Conservation (phyloP, 2,113 vertebrate genomes). For the Zosterops lateralis region DNA sequence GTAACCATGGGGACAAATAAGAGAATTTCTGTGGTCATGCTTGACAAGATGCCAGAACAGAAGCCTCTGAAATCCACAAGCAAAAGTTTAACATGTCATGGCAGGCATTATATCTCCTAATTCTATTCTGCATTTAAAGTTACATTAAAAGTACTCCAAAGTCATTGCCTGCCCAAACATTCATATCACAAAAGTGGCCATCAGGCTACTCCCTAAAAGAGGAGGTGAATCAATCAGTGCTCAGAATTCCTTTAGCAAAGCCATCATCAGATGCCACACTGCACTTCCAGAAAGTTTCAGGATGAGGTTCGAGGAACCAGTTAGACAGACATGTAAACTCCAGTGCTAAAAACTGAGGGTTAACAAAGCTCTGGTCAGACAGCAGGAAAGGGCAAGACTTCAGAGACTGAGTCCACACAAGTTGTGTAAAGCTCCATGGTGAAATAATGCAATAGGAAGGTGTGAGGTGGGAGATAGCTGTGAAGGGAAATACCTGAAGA, state of each 20-base stretch:
- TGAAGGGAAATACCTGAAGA: neutral
- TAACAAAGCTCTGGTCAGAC: neutral
- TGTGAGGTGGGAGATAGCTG: neutral
- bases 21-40: neutral
- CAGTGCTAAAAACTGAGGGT: neutral
- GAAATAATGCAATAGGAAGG: neutral
- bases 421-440: neutral
- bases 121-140: neutral
- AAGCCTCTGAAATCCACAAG: neutral
- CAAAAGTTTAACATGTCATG: neutral
- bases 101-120: neutral
- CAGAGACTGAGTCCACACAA: neutral
- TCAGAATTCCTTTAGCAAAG: neutral
- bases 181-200: neutral
- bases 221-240: accelerated
- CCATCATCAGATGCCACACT: neutral
- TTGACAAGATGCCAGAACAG: neutral
- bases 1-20: neutral
- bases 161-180: neutral
- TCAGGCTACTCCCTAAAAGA: neutral
- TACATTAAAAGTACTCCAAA: neutral
- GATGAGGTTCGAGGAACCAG: neutral
- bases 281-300: neutral
- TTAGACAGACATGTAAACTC: neutral
- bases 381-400: neutral